These are phyloP conservation scores for Xyrichtys novacula DNA, from an alignment of 2,797 vertebrate genomes.

Conservation along the genomic window DNA sequence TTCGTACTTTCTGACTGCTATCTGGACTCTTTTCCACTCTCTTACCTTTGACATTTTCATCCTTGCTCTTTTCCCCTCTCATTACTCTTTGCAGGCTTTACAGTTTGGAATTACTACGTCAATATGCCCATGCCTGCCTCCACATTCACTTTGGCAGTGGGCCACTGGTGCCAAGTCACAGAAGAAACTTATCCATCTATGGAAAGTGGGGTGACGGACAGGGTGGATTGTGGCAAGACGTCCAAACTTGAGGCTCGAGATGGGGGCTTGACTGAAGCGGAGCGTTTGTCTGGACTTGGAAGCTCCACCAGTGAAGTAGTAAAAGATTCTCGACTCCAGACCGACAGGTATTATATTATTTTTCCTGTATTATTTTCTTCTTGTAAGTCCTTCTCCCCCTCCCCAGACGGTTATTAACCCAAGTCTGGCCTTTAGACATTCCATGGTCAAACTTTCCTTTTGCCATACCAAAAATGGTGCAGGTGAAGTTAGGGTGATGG, in stretches of 20 bases:
- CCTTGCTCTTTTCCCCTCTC: not conserved
- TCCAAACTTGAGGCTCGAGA: constrained; percentile 28
- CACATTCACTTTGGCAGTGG: constrained; percentile 95
- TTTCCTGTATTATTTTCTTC: constrained; percentile 60
- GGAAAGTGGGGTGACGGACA: constrained; percentile 42
- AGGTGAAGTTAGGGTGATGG: constrained; percentile 62
- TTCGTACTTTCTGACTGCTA: constrained; percentile 4
- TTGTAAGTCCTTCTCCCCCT: constrained; percentile 42
- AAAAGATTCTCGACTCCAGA: constrained; percentile 59
- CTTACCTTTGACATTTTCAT: constrained; percentile 26
- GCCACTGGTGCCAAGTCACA: constrained; percentile 89
- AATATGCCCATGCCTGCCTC: constrained; percentile 98
- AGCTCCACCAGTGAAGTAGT: constrained; percentile 50
- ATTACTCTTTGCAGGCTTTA: constrained; percentile 78
- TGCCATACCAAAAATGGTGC: constrained; percentile 45
- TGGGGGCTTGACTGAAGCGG: constrained; percentile 30
- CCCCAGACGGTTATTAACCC: constrained; percentile 71
- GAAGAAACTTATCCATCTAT: constrained; percentile 52
- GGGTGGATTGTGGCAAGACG: constrained; percentile 11
- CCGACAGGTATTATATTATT: constrained; percentile 79
- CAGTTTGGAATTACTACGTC: constrained; percentile 93
- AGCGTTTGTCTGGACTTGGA: constrained; percentile 54
- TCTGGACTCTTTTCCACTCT: not conserved
- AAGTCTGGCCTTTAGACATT: constrained; percentile 63
- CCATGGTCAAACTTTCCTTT: constrained; percentile 67